Conservation (phyloP, 1,140 invertebrate species). For the Gryon sp. region DNA sequence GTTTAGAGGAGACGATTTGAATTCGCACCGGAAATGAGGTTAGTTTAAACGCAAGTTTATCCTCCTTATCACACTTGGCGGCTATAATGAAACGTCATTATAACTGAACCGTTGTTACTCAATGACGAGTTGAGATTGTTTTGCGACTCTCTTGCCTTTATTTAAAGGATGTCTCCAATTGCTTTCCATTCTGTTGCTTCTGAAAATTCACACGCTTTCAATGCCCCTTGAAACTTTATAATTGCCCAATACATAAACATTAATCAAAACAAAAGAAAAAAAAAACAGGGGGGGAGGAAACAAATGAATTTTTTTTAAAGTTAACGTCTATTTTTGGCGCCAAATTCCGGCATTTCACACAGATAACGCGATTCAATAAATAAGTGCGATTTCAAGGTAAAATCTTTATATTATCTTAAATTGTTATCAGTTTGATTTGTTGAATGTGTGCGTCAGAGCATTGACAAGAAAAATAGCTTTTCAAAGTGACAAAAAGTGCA, state of each 20-base stretch:
- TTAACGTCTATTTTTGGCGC: no score
- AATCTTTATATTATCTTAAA: no score
- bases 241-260: no score
- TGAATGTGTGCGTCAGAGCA: no score
- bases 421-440: no score
- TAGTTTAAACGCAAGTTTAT: constrained; percentile 43
- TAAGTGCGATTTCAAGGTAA: no score
- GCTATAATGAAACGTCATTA: constrained; percentile 53
- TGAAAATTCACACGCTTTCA: constrained; percentile 49
- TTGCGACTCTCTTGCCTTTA: constrained; percentile 54
- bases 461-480: no score
- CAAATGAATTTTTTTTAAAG: no score
- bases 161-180: constrained; percentile 62
- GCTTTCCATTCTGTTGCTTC: constrained; percentile 4
- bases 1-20: constrained; percentile 3
- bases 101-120: constrained; percentile 34
- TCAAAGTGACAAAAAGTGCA: no score
- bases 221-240: neutral
- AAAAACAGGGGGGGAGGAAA: no score
- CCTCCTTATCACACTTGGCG: constrained; percentile 26
- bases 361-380: no score
- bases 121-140: constrained; percentile 47
- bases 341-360: no score
- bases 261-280: constrained; percentile 2
- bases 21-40: constrained; percentile 47